These are phyloP conservation scores for Enteromius thamalakanensis DNA, from an alignment of 2,797 vertebrate genomes.

Conservation along the genomic window DNA sequence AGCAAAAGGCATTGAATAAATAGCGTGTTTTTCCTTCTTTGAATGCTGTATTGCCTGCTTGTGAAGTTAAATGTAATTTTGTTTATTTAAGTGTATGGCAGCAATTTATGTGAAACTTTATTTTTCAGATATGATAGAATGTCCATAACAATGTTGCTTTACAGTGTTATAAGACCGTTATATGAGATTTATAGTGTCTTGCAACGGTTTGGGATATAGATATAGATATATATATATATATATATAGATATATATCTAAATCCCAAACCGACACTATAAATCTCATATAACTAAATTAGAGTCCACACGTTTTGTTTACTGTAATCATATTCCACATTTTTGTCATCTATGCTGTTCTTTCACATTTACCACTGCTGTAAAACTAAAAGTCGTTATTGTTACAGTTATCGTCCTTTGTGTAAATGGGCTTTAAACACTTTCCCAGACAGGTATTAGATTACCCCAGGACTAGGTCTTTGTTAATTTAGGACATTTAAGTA, in stretches of 20 bases:
- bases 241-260: too few relatives aligned
- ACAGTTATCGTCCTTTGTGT: not conserved
- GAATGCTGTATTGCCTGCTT: not conserved
- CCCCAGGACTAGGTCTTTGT: too few relatives aligned
- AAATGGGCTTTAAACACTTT: not conserved
- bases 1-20: not conserved
- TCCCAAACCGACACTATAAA: too few relatives aligned
- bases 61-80: not conserved
- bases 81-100: not conserved
- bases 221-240: too few relatives aligned
- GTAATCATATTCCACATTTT: not conserved
- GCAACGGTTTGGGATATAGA: too few relatives aligned
- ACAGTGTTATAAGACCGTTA: too few relatives aligned
- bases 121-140: not conserved
- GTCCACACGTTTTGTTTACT: not conserved
- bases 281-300: too few relatives aligned
- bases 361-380: not conserved
- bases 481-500: too few relatives aligned
- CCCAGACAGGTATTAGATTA: too few relatives aligned
- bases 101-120: not conserved
- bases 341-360: not conserved
- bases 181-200: not conserved
- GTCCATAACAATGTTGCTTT: not conserved
- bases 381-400: not conserved
- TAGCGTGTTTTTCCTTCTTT: not conserved